These are phyloP conservation scores for Urophycis tenuis DNA, from an alignment of 2,797 vertebrate genomes.

Conservation along the genomic window DNA sequence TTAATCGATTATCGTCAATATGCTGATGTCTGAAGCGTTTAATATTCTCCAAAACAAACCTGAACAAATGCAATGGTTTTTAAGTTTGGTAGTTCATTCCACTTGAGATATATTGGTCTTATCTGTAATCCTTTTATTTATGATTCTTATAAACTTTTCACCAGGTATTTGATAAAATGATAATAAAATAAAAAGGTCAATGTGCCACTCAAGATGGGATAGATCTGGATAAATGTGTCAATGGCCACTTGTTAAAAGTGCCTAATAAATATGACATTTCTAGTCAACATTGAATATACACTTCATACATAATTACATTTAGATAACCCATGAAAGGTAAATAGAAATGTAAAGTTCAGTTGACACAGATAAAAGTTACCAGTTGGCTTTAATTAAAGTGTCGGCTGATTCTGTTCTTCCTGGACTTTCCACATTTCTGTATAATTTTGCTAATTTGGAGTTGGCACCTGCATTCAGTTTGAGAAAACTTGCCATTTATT, in stretches of 20 bases:
- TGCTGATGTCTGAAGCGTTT: background rate
- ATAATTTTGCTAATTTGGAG: conserved; percentile 3
- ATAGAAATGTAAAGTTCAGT: background rate
- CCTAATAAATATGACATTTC: no score
- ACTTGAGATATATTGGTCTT: background rate
- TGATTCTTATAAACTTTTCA: background rate
- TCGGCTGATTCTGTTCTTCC: background rate
- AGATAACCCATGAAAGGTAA: background rate
- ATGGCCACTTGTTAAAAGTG: background rate
- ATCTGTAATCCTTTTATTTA: background rate
- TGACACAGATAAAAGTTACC: background rate
- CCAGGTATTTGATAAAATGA: background rate
- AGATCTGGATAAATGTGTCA: background rate
- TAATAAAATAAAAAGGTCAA: background rate
- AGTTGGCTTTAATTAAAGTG: no score
- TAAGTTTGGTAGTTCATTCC: background rate
- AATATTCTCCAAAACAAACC: background rate
- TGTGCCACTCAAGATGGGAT: background rate
- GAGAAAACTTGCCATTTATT: conserved; percentile 1
- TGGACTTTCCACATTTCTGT: conserved; percentile 3
- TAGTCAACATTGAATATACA: background rate
- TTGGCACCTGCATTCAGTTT: background rate
- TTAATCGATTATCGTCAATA: background rate
- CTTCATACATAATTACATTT: background rate
- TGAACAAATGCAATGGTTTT: background rate